Evolutionary conservation across 2,888 invertebrate genomes (phyloP).

Genomic region (Parochlus steinenii): DNA sequence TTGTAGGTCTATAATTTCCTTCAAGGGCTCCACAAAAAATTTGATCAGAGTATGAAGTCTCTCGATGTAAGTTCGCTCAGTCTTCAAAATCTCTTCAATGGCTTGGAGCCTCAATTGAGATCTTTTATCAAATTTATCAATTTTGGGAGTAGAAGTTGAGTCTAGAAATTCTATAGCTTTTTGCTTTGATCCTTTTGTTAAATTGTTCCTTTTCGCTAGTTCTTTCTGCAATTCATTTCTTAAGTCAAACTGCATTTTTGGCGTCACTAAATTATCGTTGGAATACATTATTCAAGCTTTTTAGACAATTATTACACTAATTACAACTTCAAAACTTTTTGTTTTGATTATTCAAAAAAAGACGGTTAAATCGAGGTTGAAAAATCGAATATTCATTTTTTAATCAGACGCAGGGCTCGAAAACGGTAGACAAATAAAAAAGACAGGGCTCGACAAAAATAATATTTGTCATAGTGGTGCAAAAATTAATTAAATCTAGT

Average conservation of each 20-base stretch:
- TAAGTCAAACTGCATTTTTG: slow-evolving; percentile 32
- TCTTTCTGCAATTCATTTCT: slow-evolving; percentile 42
- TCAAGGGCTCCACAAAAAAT: slow-evolving; percentile 42
- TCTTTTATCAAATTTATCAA: slow-evolving; percentile 3
- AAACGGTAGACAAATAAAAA: too few relatives aligned
- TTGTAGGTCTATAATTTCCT: slow-evolving; percentile 33
- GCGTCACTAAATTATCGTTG: slow-evolving; percentile 32
- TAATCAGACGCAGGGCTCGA: too few relatives aligned
- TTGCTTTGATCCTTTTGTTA: slow-evolving; percentile 31
- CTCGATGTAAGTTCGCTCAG: slow-evolving; percentile 49
- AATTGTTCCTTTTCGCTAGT: slow-evolving; percentile 41
- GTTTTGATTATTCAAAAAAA: too few relatives aligned
- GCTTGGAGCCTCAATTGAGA: slow-evolving; percentile 33
- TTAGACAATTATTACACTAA: too few relatives aligned
- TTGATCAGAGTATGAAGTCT: slow-evolving; percentile 48
- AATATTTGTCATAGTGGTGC: too few relatives aligned
- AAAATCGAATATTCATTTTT: too few relatives aligned
- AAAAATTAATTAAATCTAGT: too few relatives aligned
- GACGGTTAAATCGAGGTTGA: too few relatives aligned
- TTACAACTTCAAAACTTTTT: too few relatives aligned
- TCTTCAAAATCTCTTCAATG: slow-evolving; percentile 48
- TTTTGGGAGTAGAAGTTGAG: slow-evolving; percentile 20
- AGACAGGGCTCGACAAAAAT: too few relatives aligned
- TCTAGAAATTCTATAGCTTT: slow-evolving; percentile 21
- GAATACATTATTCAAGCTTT: too few relatives aligned